These are phyloP conservation scores for Telmatochromis brachygnathus DNA, from an alignment of 2,113 vertebrate species.

Conservation along the genomic window DNA sequence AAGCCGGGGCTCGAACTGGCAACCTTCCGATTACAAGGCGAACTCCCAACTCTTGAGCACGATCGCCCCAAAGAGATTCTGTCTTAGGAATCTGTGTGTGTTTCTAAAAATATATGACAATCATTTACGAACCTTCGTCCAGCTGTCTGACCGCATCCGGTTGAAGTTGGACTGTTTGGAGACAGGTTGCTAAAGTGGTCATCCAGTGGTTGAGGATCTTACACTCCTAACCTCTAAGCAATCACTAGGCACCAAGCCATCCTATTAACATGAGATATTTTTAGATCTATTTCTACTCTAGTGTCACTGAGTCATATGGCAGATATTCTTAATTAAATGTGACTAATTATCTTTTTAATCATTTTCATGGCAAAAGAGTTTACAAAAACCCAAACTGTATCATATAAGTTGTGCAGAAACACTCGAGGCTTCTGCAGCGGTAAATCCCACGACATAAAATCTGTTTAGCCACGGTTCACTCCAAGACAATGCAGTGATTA, in stretches of 20 bases:
- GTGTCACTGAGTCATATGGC: neutral
- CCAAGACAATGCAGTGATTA: neutral
- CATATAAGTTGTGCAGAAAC: neutral
- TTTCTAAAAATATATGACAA: neutral
- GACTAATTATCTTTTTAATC: neutral
- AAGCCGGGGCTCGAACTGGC: fast-evolving
- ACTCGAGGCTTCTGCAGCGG: neutral
- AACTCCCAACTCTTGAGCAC: fast-evolving
- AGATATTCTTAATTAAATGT: neutral
- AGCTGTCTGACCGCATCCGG: fast-evolving
- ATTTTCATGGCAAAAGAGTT: neutral
- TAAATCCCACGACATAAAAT: fast-evolving
- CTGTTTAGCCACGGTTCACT: neutral
- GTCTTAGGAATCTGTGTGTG: neutral
- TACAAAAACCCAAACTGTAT: neutral
- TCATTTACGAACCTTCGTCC: neutral
- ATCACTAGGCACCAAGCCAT: neutral
- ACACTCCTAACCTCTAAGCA: neutral
- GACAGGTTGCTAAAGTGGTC: neutral
- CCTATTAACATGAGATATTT: neutral
- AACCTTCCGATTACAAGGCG: too few relatives aligned
- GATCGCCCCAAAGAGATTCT: neutral
- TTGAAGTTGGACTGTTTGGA: neutral
- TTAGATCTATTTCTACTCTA: neutral
- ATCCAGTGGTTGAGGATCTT: neutral